These are phyloP conservation scores for Byasa hedistus DNA, from an alignment of 2,888 invertebrate species.

Conservation along the genomic window DNA sequence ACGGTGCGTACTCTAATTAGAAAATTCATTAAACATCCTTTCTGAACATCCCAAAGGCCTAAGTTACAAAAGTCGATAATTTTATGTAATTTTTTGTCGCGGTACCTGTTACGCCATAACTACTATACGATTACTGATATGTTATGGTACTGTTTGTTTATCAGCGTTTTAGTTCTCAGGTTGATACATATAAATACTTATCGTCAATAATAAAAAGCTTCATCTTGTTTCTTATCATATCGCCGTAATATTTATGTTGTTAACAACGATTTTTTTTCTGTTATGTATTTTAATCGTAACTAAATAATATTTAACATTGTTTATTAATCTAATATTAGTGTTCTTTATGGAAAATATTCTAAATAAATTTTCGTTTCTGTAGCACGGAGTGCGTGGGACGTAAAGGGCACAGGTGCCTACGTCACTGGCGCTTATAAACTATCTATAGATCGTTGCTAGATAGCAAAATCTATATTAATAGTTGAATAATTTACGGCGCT, in stretches of 20 bases:
- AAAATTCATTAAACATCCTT: neutral
- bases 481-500: conserved; percentile 1
- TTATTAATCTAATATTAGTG: neutral
- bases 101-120: conserved; percentile 66
- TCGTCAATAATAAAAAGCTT: neutral
- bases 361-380: conserved; percentile 22
- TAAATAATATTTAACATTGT: neutral
- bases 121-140: conserved; percentile 48
- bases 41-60: neutral
- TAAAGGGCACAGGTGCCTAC: conserved; percentile 68
- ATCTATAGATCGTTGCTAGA: conserved; percentile 38
- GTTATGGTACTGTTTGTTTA: conserved; percentile 57
- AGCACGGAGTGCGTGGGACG: conserved; percentile 52
- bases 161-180: conserved; percentile 38
- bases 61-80: neutral
- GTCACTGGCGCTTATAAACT: conserved; percentile 55
- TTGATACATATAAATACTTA: neutral
- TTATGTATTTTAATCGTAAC: neutral
- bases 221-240: neutral
- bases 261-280: neutral
- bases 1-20: conserved; percentile 57
- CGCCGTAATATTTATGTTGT: neutral
- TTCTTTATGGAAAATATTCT: neutral
- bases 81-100: conserved; percentile 2
- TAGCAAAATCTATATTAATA: conserved; percentile 25